Conservation (phyloP, 2,797 vertebrate species). For the Hydrophis major region DNA sequence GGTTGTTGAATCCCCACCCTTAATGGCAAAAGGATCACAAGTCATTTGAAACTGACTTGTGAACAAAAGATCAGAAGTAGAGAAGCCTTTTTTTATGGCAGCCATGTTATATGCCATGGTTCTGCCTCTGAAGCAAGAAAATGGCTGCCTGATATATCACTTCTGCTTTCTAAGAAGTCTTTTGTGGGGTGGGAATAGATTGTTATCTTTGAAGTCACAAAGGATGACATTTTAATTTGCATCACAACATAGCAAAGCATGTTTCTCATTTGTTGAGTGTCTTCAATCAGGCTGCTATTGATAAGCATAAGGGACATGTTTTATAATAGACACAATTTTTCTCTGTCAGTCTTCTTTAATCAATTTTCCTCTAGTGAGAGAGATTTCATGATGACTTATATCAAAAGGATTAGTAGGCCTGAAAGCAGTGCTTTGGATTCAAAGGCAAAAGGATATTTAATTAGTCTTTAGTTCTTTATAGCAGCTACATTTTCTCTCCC, state of each 20-base stretch:
- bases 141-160: background rate
- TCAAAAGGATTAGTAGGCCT: background rate
- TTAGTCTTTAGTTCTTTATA: background rate
- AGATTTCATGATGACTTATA: background rate
- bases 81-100: background rate
- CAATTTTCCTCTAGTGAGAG: background rate
- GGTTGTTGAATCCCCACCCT: background rate
- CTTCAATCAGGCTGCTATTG: constrained; percentile 1
- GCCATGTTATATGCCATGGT: background rate
- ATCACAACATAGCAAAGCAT: constrained; percentile 12
- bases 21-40: background rate
- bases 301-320: constrained; percentile 14
- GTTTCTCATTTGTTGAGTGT: constrained; percentile 22
- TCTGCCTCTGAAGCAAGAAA: background rate
- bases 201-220: constrained; percentile 32
- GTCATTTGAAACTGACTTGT: background rate
- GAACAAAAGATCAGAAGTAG: background rate
- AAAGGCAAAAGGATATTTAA: background rate
- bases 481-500: background rate
- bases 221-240: constrained; percentile 33
- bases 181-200: constrained; percentile 17
- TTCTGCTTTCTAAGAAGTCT: constrained; percentile 3
- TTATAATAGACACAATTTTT: background rate
- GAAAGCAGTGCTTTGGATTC: background rate
- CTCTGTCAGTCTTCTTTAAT: background rate